These are phyloP conservation scores for Acleris sparsana DNA, from an alignment of 2,888 invertebrate species.

Conservation along the genomic window DNA sequence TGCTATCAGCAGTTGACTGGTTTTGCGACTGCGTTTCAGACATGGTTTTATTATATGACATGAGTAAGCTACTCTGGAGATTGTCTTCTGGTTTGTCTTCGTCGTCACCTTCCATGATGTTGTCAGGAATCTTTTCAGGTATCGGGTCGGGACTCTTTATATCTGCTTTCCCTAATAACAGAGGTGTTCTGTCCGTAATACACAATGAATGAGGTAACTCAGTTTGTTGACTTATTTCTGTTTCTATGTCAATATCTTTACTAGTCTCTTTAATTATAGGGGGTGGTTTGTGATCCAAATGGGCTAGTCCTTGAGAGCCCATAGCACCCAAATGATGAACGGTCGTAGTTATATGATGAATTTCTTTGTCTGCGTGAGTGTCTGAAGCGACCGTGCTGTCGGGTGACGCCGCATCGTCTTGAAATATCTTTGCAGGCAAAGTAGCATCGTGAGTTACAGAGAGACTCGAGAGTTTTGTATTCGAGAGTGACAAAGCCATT, in stretches of 20 bases:
- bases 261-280: constrained; percentile 55
- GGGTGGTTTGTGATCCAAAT: constrained; percentile 55
- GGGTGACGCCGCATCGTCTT: constrained; percentile 86
- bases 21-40: constrained; percentile 55
- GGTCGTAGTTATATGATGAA: constrained; percentile 49
- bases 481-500: constrained; percentile 77
- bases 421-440: constrained; percentile 86
- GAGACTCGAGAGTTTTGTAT: constrained; percentile 82
- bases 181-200: constrained; percentile 67
- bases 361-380: constrained; percentile 53
- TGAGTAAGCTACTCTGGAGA: constrained; percentile 59
- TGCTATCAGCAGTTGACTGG: constrained; percentile 49
- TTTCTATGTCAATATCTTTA: constrained; percentile 78
- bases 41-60: constrained; percentile 64
- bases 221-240: constrained; percentile 78
- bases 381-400: constrained; percentile 74
- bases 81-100: constrained; percentile 76
- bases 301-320: constrained; percentile 48
- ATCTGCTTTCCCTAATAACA: constrained; percentile 75
- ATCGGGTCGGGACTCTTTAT: constrained; percentile 79
- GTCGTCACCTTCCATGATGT: constrained; percentile 77
- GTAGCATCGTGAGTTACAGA: constrained; percentile 83
- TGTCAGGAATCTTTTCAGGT: constrained; percentile 80
- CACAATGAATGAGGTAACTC: constrained; percentile 74
- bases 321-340: constrained; percentile 53